Conservation (phyloP, 2,113 vertebrate genomes). For the Ceratotherium simum region DNA sequence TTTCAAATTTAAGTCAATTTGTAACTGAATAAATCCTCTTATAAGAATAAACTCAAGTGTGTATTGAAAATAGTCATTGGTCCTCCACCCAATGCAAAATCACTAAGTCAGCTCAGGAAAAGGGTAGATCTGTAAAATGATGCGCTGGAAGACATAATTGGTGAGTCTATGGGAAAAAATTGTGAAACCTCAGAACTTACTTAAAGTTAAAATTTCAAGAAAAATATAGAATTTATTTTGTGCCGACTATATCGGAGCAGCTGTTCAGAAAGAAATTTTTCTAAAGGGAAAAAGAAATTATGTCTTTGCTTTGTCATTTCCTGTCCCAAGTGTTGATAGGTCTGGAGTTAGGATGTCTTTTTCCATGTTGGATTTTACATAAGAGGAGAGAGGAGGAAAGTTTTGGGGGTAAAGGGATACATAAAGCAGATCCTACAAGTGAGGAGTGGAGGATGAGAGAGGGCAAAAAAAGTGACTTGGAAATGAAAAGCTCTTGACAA, state of each 20-base stretch:
- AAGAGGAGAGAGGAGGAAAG: not conserved
- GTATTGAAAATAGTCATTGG: not conserved
- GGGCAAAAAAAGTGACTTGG: not conserved
- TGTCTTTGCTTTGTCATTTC: not conserved
- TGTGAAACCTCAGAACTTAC: not conserved
- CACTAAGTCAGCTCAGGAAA: not conserved
- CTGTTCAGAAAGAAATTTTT: not conserved
- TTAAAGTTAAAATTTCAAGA: conserved; percentile 6
- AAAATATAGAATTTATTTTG: not conserved
- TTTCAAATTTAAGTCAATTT: not conserved
- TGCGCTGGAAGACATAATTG: not conserved
- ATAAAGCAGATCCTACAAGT: not conserved
- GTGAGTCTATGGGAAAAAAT: not conserved
- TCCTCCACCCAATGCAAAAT: not conserved
- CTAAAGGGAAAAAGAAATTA: not conserved
- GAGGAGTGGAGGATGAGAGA: not conserved
- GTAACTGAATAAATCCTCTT: not conserved
- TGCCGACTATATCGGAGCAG: not conserved
- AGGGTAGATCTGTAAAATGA: not conserved
- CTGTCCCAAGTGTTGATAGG: not conserved
- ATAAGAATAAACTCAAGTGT: not conserved
- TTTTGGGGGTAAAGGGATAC: not conserved
- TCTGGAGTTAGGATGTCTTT: not conserved
- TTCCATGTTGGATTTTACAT: not conserved
- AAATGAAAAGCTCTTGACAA: not conserved